Base-by-base conservation (phyloP, 2,888 invertebrate genomes). In the Crioceris asparagi region DNA sequence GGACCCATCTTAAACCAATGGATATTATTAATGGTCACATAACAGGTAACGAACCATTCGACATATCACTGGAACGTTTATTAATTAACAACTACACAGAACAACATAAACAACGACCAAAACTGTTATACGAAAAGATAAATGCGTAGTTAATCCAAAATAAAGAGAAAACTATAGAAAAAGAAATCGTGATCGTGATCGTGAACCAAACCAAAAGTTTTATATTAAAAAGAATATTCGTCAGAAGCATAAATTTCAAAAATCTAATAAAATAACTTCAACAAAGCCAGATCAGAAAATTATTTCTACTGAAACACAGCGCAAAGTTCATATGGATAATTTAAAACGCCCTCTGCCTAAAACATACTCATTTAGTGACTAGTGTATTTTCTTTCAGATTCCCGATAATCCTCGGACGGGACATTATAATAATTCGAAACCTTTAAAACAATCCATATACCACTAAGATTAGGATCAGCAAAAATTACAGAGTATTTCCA, bases 1-100 rank as follows among this genome's bases (percentile, higher is more conserved):
- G 3, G n/a, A 34, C 38, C 2, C 17, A 33, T 4, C n/a, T 34
- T 6, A 38, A 34, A 29, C 33, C 32, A 5, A 39, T 29, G 6
- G 34, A 39, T 12, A 29, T 35, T 3, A 25, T 35, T 10, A 39
- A 35, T 10, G 18, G 38, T 3, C 32, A 36, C 32, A 32, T 39
- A 3, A 39, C 5, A 3, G 23, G 3, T 6, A 30, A 35, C n/a
- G 35, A 39, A 2, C 14, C 29, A n/a, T 37, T 32, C 17, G 12
- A 37, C 12, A 10, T 37, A 26, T 11, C 32, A 4, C 14, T 37
- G 2, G 17, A 33, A 7, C 29, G 15, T 4, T 14, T 12, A 12
- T 29, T 29, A 3, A 4, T 29, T 14, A 33, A 33, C 11, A 17
- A 21, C 7, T 36, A 29, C 19, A 21, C 31, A 12, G 19, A 36